Evolutionary conservation across 23 tunicate species (phyloP).

Genomic region (Halocynthia aurantium): DNA sequence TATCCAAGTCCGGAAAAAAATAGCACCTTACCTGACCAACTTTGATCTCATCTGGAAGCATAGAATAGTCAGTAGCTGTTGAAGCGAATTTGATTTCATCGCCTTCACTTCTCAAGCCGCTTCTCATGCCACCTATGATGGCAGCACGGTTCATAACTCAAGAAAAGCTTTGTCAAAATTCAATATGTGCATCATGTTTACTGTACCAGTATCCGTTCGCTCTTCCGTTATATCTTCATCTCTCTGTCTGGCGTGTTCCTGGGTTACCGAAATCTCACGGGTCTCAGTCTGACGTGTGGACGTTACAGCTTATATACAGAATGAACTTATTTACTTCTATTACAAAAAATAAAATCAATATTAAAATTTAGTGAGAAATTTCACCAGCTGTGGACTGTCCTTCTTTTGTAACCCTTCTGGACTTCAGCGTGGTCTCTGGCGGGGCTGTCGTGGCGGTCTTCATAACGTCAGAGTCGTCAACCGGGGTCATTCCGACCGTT

Average conservation of each 20-base stretch:
- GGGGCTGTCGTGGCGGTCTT: slow-evolving; percentile 35
- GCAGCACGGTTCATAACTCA: not conserved
- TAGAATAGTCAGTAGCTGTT: slow-evolving; percentile 49
- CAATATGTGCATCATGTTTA: not conserved
- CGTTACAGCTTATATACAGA: not conserved
- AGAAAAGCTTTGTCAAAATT: too few species aligned
- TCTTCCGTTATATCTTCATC: not conserved
- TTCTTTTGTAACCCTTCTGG: slow-evolving; percentile 22
- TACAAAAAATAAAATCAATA: too few species aligned
- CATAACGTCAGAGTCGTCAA: slow-evolving; percentile 44
- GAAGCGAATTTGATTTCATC: slow-evolving; percentile 68
- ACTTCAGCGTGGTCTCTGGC: slow-evolving; percentile 34
- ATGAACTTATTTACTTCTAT: too few species aligned
- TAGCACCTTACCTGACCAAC: slow-evolving; percentile 58
- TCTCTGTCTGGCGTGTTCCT: not conserved
- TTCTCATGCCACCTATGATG: slow-evolving; percentile 7
- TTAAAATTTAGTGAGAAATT: too few species aligned
- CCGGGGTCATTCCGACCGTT: slow-evolving; percentile 35
- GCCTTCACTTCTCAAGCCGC: slow-evolving; percentile 22
- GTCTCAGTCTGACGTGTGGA: not conserved
- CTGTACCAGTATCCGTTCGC: not conserved
- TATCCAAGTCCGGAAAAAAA: not conserved
- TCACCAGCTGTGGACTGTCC: slow-evolving; percentile 17
- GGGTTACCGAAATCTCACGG: not conserved
- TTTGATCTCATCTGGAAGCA: slow-evolving; percentile 77